phyloP scores from a whole-genome alignment of 2,888 invertebrate genomes.

The Ophraella communa region DNA sequence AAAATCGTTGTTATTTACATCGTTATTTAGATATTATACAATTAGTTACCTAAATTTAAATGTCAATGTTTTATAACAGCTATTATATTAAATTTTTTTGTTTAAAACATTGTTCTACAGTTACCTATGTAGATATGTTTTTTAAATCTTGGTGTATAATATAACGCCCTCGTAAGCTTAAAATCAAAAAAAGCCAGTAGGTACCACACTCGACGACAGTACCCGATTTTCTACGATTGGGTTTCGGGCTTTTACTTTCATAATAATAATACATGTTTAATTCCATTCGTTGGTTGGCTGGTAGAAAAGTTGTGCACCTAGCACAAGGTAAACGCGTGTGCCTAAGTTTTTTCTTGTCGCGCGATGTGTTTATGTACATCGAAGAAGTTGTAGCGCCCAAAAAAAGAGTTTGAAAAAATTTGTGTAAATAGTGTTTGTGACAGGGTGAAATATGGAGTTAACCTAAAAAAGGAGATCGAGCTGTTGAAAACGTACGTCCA shows the following conservation, averaged over 20 bases:
- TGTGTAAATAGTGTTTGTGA: slow-evolving; percentile 29
- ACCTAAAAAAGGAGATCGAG: slow-evolving; percentile 29
- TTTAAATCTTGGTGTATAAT: neutral
- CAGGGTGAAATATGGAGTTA: slow-evolving; percentile 33
- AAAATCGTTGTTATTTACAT: no score
- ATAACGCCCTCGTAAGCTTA: neutral
- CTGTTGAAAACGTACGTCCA: slow-evolving; percentile 29
- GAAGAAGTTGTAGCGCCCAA: slow-evolving; percentile 9
- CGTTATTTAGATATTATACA: no score
- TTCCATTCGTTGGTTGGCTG: slow-evolving; percentile 30
- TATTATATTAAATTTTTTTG: neutral
- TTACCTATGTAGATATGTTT: neutral
- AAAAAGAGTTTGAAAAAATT: slow-evolving; percentile 3
- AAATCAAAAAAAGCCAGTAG: neutral
- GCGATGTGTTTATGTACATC: slow-evolving; percentile 22
- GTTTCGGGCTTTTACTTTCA: slow-evolving; percentile 39
- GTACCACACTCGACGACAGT: slow-evolving; percentile 9
- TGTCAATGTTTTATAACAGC: neutral
- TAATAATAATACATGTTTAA: slow-evolving; percentile 42
- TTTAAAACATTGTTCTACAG: no score
- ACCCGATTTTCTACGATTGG: slow-evolving; percentile 20
- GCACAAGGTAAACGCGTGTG: slow-evolving; percentile 27
- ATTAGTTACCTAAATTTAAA: no score
- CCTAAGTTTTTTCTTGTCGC: neutral
- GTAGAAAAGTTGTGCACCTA: slow-evolving; percentile 37